Base-by-base conservation (phyloP, 2,797 vertebrate genomes). In the Argya squamiceps region DNA sequence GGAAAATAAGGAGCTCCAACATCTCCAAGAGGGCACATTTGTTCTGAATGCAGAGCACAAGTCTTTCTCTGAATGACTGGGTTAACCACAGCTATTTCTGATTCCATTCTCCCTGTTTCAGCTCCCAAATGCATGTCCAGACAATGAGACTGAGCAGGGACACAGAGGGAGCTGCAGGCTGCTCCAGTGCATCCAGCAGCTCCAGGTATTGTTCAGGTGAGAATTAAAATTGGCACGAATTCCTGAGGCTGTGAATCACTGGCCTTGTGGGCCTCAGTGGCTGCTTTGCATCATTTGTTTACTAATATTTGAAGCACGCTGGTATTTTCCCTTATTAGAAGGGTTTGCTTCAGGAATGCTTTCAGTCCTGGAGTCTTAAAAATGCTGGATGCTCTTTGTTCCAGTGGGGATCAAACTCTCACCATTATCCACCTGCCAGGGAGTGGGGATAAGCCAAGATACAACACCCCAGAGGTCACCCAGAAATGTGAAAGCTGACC, bases 211-310 rank as follows among this genome's bases (percentile, higher is more conserved):
- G 85, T 56, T 95, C 63, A 67, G 85, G 82, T 90, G 89, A 86
- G 91, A 90, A 93, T 87, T 49, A 56, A 88, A 92, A 69, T 19
- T 89, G 74, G 49, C 85, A 36, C 3, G 16, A 68, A 95, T 93
- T 95, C 92, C 77, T 68, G 41, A 89, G 88, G 74, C 11, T 12
- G 30, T 86, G 82, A 96, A 84, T 96, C 96, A 96, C 67, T 14
- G 55, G 39, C 63, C 71, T 47, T 86, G 85, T 76, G 74, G 94
- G 88, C 80, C 84, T 82, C 67, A n/a, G 37, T 68, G 85, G 80
- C 96, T 96, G 88, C 88, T 95, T 79, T 92, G 88, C 96, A 90
- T 90, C 5, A 76, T 93, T 90, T 94, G 88, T 95, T 95, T 96
- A 94, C 93, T 92, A 96, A 88, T 92, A 93, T 64, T 70, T 84